A percentile compares a stretch with the other conserved stretches of the same genome.
Evolutionary conservation across 92 coral and sea anemone species (phyloP).

Genomic region (Bergia sp.): DNA sequence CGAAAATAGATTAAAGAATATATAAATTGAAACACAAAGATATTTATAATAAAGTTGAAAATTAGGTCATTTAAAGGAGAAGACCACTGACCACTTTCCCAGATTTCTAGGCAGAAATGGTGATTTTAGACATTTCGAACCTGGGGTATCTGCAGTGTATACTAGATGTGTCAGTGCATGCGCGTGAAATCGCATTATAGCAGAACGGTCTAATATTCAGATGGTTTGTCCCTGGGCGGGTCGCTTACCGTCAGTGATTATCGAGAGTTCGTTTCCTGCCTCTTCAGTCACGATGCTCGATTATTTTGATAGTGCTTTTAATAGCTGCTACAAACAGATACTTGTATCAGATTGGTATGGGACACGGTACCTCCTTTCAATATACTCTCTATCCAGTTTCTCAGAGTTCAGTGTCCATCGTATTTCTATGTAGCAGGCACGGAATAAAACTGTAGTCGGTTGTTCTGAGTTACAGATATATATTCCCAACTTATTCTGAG

Average conservation of each 20-base stretch:
- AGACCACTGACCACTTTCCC: too few relatives aligned
- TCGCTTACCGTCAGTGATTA: neutral
- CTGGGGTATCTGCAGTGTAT: too few relatives aligned
- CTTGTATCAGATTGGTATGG: neutral
- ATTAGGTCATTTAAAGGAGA: too few relatives aligned
- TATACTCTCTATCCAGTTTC: neutral
- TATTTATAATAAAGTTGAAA: too few relatives aligned
- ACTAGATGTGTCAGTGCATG: neutral
- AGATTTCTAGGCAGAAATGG: too few relatives aligned
- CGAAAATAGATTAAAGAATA: too few relatives aligned
- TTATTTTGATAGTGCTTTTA: conserved; percentile 7
- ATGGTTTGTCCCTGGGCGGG: neutral
- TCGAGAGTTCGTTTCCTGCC: conserved; percentile 3
- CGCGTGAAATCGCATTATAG: neutral
- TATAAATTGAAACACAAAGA: too few relatives aligned
- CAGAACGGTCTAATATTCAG: neutral
- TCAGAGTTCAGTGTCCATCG: neutral
- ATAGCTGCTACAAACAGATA: neutral
- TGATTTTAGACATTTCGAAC: too few relatives aligned
- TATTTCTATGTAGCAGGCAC: too few relatives aligned
- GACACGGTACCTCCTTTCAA: neutral
- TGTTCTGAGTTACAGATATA: too few relatives aligned
- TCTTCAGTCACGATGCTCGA: neutral
- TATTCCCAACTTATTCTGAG: neutral
- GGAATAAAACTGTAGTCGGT: too few relatives aligned